Percentiles rank a stretch among this genome's conserved stretches.
phyloP scores from a whole-genome alignment of 2,113 vertebrate species.

The Glaucomys volans region DNA sequence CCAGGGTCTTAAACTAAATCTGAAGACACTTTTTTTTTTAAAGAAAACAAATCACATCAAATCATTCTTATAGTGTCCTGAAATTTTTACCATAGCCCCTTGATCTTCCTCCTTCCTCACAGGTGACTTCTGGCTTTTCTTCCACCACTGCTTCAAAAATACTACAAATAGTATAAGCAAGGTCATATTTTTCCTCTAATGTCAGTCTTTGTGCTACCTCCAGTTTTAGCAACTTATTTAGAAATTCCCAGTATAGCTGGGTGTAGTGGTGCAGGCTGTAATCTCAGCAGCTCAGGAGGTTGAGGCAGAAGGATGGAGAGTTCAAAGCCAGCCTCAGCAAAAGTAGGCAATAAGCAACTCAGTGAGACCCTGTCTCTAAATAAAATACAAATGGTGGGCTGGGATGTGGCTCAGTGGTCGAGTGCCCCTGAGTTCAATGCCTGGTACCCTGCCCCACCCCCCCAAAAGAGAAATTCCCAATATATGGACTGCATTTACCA shows the following conservation, averaged over 20 bases:
- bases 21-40: constrained; percentile 23
- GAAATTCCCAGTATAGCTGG: not conserved
- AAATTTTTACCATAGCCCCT: not conserved
- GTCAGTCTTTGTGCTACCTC: not conserved
- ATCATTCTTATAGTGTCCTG: not conserved
- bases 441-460: no score
- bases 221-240: constrained; percentile 31
- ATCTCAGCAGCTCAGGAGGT: no score
- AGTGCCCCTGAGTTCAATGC: no score
- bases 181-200: constrained; percentile 6
- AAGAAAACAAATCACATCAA: not conserved
- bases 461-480: not conserved
- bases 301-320: no score
- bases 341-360: no score
- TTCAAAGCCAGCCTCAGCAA: no score
- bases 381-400: no score
- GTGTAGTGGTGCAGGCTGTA: no score
- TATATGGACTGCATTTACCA: not conserved
- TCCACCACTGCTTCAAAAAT: not conserved
- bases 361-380: no score
- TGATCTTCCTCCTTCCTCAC: not conserved
- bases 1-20: not conserved
- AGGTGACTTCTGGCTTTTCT: not conserved
- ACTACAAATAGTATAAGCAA: not conserved
- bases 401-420: no score